Percentiles rank a stretch among this genome's conserved stretches.
Conservation (phyloP, 2,888 invertebrate species). For the Drosophila nr. perissopoda region DNA sequence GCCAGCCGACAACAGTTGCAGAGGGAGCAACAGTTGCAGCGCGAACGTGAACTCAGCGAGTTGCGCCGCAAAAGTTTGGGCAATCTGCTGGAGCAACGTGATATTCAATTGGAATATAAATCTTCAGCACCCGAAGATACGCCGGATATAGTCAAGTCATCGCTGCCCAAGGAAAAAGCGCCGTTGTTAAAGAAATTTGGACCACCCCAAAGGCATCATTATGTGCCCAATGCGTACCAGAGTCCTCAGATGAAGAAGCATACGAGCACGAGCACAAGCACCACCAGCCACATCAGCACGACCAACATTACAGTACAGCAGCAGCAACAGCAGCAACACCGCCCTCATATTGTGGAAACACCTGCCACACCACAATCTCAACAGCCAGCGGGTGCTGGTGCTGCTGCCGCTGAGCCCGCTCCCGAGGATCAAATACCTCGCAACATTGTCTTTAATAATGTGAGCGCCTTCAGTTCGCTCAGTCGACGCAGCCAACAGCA, state of each 20-base stretch:
- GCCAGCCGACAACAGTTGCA: conserved; percentile 45
- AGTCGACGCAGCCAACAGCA: conserved; percentile 69
- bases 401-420: conserved; percentile 16
- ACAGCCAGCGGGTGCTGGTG: conserved; percentile 8
- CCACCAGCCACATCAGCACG: conserved; percentile 34
- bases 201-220: conserved; percentile 83
- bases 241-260: conserved; percentile 71
- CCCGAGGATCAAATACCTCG: conserved; percentile 83
- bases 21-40: conserved; percentile 35
- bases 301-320: conserved; percentile 35
- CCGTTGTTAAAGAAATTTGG: conserved; percentile 84
- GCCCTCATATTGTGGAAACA: conserved; percentile 81
- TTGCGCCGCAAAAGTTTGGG: conserved; percentile 82
- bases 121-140: conserved; percentile 83
- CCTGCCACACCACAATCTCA: conserved; percentile 81
- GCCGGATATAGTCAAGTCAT: conserved; percentile 84
- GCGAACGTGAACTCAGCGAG: conserved; percentile 59
- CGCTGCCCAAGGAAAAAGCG: conserved; percentile 82
- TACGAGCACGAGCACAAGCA: conserved; percentile 21
- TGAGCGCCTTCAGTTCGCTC: conserved; percentile 82
- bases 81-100: conserved; percentile 66
- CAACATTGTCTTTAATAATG: conserved; percentile 84
- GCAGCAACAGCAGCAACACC: conserved; percentile 56
- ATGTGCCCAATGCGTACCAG: conserved; percentile 83
- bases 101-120: conserved; percentile 67